phyloP scores from a whole-genome alignment of 2,113 vertebrate species.

The Arvicanthis niloticus region DNA sequence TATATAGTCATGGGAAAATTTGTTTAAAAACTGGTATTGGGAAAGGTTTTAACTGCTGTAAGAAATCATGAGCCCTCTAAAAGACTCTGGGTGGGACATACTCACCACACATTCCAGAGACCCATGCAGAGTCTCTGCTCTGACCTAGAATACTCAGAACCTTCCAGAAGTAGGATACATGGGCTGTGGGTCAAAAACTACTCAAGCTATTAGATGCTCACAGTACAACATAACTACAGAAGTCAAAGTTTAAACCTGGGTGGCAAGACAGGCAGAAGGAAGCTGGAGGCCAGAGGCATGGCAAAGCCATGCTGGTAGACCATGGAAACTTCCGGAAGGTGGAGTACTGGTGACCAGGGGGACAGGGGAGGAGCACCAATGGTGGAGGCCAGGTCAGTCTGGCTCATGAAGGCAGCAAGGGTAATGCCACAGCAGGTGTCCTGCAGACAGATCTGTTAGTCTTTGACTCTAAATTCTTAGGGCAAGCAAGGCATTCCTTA shows the following conservation, averaged over 20 bases:
- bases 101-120: background rate
- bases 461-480: no score
- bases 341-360: background rate
- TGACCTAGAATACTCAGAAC: background rate
- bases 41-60: background rate
- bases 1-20: background rate
- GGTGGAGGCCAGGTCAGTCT: background rate
- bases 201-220: background rate
- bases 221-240: background rate
- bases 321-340: background rate
- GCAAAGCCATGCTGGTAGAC: background rate
- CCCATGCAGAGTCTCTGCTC: background rate
- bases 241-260: background rate
- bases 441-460: background rate
- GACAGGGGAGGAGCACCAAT: no score
- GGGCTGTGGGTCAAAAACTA: no score
- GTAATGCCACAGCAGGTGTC: background rate
- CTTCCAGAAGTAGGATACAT: background rate
- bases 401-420: background rate
- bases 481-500: background rate
- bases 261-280: background rate
- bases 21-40: background rate
- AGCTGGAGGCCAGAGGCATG: no score
- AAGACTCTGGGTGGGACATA: background rate
- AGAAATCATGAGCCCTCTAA: no score